These are phyloP conservation scores for Trichomalopsis sarcophagae DNA, from an alignment of 1,140 invertebrate genomes.

Conservation along the genomic window DNA sequence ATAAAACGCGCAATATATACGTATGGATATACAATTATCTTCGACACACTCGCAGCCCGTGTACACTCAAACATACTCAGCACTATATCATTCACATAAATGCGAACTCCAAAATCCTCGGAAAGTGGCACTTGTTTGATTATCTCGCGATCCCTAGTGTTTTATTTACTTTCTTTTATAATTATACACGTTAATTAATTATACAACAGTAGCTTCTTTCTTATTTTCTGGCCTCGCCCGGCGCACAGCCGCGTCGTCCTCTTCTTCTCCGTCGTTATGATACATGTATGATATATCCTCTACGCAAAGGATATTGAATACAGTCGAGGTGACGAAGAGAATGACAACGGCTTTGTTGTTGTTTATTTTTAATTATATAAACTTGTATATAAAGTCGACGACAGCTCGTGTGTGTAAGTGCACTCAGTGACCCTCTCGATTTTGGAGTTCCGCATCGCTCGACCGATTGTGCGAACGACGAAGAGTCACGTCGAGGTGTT, in stretches of 20 bases:
- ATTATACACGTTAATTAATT: not conserved
- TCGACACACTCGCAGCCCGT: not conserved
- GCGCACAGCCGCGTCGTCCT: not conserved
- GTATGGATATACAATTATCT: not conserved
- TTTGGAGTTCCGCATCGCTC: slow-evolving; percentile 34
- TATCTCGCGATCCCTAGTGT: slow-evolving; percentile 26
- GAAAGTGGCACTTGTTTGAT: slow-evolving; percentile 44
- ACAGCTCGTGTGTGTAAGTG: slow-evolving; percentile 13
- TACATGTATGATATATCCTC: not conserved
- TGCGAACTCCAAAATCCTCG: slow-evolving; percentile 38
- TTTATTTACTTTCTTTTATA: slow-evolving; percentile 24
- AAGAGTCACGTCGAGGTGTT: not conserved
- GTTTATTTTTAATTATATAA: slow-evolving; percentile 2
- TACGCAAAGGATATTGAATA: not conserved
- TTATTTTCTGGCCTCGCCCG: not conserved
- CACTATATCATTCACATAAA: not conserved
- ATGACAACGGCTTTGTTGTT: not conserved
- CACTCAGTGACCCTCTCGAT: slow-evolving; percentile 34
- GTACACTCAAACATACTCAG: not conserved
- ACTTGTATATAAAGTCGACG: slow-evolving; percentile 7
- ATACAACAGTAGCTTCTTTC: not conserved
- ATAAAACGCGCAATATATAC: slow-evolving; percentile 1
- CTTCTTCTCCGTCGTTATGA: not conserved
- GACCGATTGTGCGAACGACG: slow-evolving; percentile 10
- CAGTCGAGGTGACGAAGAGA: not conserved